Percentiles rank a stretch among this genome's conserved stretches.
Conservation (phyloP, 2,113 vertebrate species). For the Clupea harengus region DNA sequence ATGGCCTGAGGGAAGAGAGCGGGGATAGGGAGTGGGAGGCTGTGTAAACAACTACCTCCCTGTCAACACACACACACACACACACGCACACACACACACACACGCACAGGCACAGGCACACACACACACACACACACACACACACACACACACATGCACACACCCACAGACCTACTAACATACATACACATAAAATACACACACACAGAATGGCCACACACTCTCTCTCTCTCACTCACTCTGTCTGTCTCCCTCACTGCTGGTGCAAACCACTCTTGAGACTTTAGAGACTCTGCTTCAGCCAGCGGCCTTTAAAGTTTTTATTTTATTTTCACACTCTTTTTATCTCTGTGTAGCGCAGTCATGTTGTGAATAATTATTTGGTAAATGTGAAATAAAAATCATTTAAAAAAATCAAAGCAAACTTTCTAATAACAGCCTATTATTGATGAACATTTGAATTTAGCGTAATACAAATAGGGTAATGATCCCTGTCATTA, state of each 20-base stretch:
- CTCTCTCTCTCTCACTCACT: background rate
- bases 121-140: background rate
- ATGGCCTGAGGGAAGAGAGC: background rate
- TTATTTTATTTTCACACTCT: background rate
- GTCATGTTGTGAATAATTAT: background rate
- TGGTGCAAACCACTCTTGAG: background rate
- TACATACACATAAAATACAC: background rate
- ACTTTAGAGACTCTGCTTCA: background rate
- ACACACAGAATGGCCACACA: background rate
- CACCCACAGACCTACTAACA: background rate
- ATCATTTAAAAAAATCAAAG: background rate
- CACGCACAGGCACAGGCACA: background rate
- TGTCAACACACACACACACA: conserved; percentile 24
- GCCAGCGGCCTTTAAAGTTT: too few species aligned
- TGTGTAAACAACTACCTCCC: background rate
- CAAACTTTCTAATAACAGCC: background rate
- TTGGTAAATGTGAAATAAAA: background rate
- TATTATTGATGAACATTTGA: background rate
- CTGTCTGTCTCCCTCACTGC: background rate
- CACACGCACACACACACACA: background rate
- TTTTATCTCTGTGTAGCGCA: background rate
- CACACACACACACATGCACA: background rate
- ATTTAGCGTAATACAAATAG: background rate
- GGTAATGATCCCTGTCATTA: background rate
- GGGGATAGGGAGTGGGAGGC: background rate